A percentile compares a stretch with the other conserved stretches of the same genome.
Conservation (phyloP, 2,888 invertebrate genomes). For the Drosophila subquinaria region DNA sequence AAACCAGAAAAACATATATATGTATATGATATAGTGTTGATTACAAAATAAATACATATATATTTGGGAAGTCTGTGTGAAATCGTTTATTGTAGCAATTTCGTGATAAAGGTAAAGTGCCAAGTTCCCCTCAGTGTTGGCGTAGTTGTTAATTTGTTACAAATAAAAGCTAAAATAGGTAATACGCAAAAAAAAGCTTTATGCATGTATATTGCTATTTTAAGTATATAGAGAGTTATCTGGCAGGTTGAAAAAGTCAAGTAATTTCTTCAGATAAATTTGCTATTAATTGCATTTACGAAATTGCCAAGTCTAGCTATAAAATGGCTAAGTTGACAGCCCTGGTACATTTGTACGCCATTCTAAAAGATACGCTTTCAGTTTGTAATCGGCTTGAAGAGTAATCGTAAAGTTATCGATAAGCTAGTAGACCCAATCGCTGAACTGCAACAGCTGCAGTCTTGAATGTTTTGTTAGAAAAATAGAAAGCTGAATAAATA, state of each 20-base stretch:
- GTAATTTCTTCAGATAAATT: no score
- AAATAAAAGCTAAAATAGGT: neutral
- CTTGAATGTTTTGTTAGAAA: neutral
- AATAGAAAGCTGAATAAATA: neutral
- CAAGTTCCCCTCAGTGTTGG: constrained; percentile 6
- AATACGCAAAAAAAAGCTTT: no score
- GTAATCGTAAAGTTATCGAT: constrained; percentile 41
- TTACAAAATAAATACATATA: constrained; percentile 33
- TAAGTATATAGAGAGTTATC: no score
- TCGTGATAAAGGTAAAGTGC: constrained; percentile 13
- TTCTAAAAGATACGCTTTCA: constrained; percentile 18
- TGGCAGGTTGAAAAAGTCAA: no score
- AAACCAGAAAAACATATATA: constrained; percentile 25
- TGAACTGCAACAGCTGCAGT: constrained; percentile 4
- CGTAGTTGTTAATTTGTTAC: no score
- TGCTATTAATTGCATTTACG: no score
- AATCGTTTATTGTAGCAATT: constrained; percentile 10
- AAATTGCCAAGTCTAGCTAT: neutral
- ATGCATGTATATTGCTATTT: no score
- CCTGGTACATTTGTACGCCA: neutral
- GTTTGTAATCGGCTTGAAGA: constrained; percentile 25
- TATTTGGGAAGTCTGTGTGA: constrained; percentile 20
- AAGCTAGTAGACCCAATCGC: neutral
- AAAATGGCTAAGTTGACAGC: neutral
- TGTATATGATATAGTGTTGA: constrained; percentile 25